Evolutionary conservation across 2,888 invertebrate species (phyloP), one percentile per base, ranked within the genome.

Genomic region (Apoda limacodes): DNA sequence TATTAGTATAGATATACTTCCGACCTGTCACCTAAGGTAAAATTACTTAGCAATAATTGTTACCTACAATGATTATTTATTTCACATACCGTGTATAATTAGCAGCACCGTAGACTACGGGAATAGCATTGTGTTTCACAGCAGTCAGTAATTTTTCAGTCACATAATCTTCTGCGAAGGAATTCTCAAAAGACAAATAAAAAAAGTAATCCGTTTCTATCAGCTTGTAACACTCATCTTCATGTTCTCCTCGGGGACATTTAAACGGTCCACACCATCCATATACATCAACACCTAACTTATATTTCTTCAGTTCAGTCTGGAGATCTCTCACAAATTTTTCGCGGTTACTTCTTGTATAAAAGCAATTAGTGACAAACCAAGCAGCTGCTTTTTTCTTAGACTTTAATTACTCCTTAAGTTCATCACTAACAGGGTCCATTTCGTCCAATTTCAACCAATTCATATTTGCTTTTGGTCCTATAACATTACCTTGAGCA

Each of bases 161-260:
- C 11, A 50, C 56, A 27, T 68, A 69, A 39, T 69, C 68, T 34
- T 65, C 59, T 38, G 55, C 54, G 13, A 67, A 54, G 2, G 66
- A 51, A 40, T 70, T 71, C 45, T 71, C 71, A 34, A 70, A 67
- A n/a, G 70, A 52, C 23, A 70, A 51, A 50, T 71, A 70, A 45
- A 69, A 70, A 32, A 60, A 68, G 39, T 62, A 62, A 26, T 61
- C 42, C 0, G 32, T 42, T 19, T 50, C 42, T 28, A 71, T 38
- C 28, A 58, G 46, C 22, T 50, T 42, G 28, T 55, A 36, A 33
- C 70, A 69, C 2, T 50, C 32, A 1, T 46, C 35, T 9, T 43
- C 48, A 1, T 48, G 36, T n/a, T 55, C 33, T 2, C 25, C 32
- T 3, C 45, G 41, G 0, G 45, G 32, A 33, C 61, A 62, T 9